Base-by-base conservation (phyloP, 2,113 vertebrate genomes). In the Talpa occidentalis region DNA sequence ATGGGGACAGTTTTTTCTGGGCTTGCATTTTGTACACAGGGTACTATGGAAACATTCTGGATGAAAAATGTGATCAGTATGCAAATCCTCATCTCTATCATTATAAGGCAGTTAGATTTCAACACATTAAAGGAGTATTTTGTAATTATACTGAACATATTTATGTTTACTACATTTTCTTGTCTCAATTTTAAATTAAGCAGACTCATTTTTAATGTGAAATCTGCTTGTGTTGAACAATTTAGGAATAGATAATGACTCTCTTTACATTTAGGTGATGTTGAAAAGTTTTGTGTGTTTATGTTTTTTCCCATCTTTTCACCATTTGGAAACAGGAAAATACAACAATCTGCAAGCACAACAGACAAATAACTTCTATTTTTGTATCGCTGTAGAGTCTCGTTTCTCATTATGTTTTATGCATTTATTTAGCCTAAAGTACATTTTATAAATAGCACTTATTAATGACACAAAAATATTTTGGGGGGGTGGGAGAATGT, bases 71-170 rank as follows among this genome's bases (percentile, higher is more conserved):
- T 15, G 91, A 95, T 96, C 70, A 88, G 69, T 74, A 94, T 95
- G 86, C 91, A 97, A 94, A 87, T 85, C 89, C 54, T 92, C 59
- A 90, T 89, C 64, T 14, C 79, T 73, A 10, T 47, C 90, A 80
- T 94, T 67, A 96, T 67, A 95, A 96, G 84, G 76, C 91, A 88
- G 89, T 93, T 91, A 73, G 94, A 95, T 83, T 92, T 79, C 82
- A 93, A 64, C 80, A 89, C 88, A 96, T 76, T 87, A 94, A 89
- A 93, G 49, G 73, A 28, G 11, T 59, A 92, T 95, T 96, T 96
- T 94, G 42, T 83, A 94, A 94, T 96, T 93, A 95, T 72, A 89
- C 35, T 11, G 49, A 88, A 81, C 35, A 87, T 88, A 79, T 94
- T 96, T 93, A 84, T 83, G 78, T 94, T 96, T 87, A 64, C 90